A percentile compares a stretch with the other conserved stretches of the same genome.
phyloP scores from a whole-genome alignment of 2,888 invertebrate species.

The Harpagoxenus sublaevis region DNA sequence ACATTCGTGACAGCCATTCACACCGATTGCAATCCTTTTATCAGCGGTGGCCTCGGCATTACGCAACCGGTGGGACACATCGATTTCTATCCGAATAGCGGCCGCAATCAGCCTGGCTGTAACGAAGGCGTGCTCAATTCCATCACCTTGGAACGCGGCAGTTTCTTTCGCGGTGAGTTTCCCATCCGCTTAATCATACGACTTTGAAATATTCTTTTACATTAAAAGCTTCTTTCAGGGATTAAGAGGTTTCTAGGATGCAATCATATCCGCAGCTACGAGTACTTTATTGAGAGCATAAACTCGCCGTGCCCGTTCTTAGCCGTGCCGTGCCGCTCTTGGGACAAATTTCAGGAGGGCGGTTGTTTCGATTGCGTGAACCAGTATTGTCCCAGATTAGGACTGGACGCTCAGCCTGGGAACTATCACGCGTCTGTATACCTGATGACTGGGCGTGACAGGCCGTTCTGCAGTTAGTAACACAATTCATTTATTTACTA shows the following conservation, averaged over 20 bases:
- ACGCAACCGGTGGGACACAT: slow-evolving; percentile 94
- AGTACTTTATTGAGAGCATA: slow-evolving; percentile 94
- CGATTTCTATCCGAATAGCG: slow-evolving; percentile 97
- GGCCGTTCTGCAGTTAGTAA: slow-evolving; percentile 93
- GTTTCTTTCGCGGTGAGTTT: slow-evolving; percentile 88
- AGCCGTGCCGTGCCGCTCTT: slow-evolving; percentile 93
- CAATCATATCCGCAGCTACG: slow-evolving; percentile 94
- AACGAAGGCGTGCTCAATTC: slow-evolving; percentile 89
- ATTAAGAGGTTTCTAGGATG: slow-evolving; percentile 92
- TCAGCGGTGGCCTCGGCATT: slow-evolving; percentile 93
- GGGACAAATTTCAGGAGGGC: slow-evolving; percentile 91
- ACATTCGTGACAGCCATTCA: slow-evolving; percentile 96
- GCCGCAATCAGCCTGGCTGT: slow-evolving; percentile 92
- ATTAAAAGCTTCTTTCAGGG: slow-evolving; percentile 83
- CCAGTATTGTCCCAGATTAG: slow-evolving; percentile 90
- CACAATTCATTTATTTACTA: background rate
- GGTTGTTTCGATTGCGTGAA: slow-evolving; percentile 91
- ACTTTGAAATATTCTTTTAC: background rate
- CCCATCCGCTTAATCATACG: background rate
- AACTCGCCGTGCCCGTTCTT: slow-evolving; percentile 92
- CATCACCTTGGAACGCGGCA: slow-evolving; percentile 89
- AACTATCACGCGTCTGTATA: slow-evolving; percentile 88
- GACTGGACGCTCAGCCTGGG: slow-evolving; percentile 88
- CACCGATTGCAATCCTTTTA: slow-evolving; percentile 93
- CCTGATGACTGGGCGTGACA: slow-evolving; percentile 90